Evolutionary conservation across 2,113 vertebrate genomes (phyloP).

Genomic region (Gymnobelideus leadbeateri): DNA sequence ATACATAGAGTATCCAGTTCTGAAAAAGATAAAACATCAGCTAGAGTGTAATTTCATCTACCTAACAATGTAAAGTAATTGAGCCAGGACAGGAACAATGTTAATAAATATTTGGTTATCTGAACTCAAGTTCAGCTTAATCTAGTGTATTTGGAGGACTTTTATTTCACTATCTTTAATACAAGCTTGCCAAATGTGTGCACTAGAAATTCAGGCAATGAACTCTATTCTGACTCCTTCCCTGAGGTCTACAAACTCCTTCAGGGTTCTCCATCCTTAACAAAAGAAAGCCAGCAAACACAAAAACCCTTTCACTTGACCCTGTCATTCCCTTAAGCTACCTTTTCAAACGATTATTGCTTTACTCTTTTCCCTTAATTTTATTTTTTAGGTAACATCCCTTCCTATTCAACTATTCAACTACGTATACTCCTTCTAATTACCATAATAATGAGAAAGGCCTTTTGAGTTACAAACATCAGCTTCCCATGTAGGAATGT

Average conservation of each 20-base stretch:
- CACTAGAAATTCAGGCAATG: not conserved
- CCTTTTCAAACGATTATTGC: not conserved
- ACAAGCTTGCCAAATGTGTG: not conserved
- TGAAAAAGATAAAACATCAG: conserved; percentile 5
- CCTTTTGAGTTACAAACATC: too few relatives aligned
- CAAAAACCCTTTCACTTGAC: not conserved
- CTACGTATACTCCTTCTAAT: too few relatives aligned
- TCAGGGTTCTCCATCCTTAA: not conserved
- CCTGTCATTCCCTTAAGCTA: not conserved
- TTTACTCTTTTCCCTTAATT: not conserved
- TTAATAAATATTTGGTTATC: not conserved
- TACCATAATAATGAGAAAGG: too few relatives aligned
- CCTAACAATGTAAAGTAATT: not conserved
- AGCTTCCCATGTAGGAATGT: too few relatives aligned
- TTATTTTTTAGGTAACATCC: too few relatives aligned
- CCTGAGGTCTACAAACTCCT: not conserved
- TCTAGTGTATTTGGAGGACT: not conserved
- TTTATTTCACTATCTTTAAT: not conserved
- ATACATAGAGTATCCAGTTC: not conserved
- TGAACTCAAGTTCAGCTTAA: conserved; percentile 19
- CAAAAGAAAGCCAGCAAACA: not conserved
- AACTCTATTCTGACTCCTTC: not conserved
- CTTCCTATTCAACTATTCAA: too few relatives aligned
- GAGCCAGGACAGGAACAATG: not conserved
- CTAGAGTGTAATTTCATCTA: not conserved